Evolutionary conservation across 2,888 invertebrate species (phyloP).

Genomic region (Scaptomyza reducta): DNA sequence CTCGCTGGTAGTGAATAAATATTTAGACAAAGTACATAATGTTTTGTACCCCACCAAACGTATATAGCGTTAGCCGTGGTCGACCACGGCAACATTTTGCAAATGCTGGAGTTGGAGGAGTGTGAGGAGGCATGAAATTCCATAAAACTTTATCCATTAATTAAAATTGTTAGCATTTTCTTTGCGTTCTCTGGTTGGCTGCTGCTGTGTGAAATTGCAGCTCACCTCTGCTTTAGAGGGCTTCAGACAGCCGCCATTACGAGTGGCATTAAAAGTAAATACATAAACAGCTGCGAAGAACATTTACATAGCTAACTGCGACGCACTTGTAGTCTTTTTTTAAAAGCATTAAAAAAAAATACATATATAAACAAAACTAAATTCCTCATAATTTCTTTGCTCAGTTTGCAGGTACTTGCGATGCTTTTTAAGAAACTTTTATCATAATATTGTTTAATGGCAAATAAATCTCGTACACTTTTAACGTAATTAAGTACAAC

Average conservation of each 20-base stretch:
- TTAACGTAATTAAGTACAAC: slow-evolving; percentile 65
- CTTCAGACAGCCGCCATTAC: slow-evolving; percentile 32
- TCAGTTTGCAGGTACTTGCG: slow-evolving; percentile 44
- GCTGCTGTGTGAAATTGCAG: slow-evolving; percentile 39
- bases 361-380: slow-evolving; percentile 13
- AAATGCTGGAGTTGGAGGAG: neutral
- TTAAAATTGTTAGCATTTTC: slow-evolving; percentile 81
- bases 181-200: slow-evolving; percentile 64
- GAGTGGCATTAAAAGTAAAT: slow-evolving; percentile 74
- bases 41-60: slow-evolving; percentile 25
- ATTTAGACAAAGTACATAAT: slow-evolving; percentile 50
- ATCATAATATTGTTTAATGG: slow-evolving; percentile 64
- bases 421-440: slow-evolving; percentile 63
- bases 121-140: slow-evolving; percentile 49
- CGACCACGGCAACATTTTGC: slow-evolving; percentile 17
- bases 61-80: neutral
- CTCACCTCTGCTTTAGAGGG: slow-evolving; percentile 14
- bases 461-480: slow-evolving; percentile 67
- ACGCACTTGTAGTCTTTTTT: slow-evolving; percentile 50
- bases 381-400: slow-evolving; percentile 42
- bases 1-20: slow-evolving; percentile 46
- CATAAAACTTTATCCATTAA: slow-evolving; percentile 83
- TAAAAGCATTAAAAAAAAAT: slow-evolving; percentile 2
- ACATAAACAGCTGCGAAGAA: slow-evolving; percentile 71
- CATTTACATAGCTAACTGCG: slow-evolving; percentile 76